Evolutionary conservation across 2,797 vertebrate species (phyloP).

Genomic region (Danio aesculapii): DNA sequence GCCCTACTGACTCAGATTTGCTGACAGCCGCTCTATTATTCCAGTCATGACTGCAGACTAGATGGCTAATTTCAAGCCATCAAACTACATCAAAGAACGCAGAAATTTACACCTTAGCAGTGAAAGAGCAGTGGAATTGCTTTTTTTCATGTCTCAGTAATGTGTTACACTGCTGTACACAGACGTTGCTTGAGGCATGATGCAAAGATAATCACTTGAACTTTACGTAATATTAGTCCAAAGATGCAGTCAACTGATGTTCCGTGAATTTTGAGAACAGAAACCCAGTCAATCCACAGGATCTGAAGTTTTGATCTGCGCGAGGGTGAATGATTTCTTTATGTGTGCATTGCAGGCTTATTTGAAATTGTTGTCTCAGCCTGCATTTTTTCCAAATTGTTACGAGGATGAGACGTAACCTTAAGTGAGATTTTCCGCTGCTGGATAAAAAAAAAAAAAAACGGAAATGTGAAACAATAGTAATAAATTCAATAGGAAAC

Average conservation of each 20-base stretch:
- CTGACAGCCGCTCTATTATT: conserved; percentile 63
- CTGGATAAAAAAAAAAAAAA: too few species aligned
- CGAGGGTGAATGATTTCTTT: not conserved
- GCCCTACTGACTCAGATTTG: conserved; percentile 57
- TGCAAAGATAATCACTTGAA: conserved; percentile 11
- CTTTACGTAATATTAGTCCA: not conserved
- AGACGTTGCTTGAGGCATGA: not conserved
- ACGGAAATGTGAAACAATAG: too few species aligned
- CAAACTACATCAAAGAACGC: conserved; percentile 73
- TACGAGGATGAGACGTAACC: too few species aligned
- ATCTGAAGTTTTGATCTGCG: not conserved
- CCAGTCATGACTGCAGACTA: conserved; percentile 52
- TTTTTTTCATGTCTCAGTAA: not conserved
- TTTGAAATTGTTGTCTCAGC: too few species aligned
- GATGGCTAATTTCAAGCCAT: conserved; percentile 66
- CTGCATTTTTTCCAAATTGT: too few species aligned
- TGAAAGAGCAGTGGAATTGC: not conserved
- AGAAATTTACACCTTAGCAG: conserved; percentile 1
- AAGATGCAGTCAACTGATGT: not conserved
- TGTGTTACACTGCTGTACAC: not conserved
- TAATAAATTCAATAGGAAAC: too few species aligned
- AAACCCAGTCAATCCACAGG: not conserved
- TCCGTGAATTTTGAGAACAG: not conserved
- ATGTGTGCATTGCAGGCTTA: not conserved
- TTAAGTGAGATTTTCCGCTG: too few species aligned